Evolutionary conservation across 2,888 invertebrate genomes (phyloP), one percentile per base, ranked within the genome.

Genomic region (Spisula solida): DNA sequence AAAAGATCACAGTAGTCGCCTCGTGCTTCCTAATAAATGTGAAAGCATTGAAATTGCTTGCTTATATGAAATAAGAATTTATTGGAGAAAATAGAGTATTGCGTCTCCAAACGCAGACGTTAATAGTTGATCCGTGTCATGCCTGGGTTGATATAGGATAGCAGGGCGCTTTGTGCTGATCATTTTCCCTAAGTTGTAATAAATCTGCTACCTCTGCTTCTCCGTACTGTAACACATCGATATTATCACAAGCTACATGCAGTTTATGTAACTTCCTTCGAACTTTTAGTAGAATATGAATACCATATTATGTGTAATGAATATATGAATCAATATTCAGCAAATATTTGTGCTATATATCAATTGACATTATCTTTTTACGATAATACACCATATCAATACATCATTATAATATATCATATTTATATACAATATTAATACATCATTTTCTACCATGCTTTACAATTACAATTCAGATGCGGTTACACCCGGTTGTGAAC

Each of bases 101-200:
- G 25, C 25, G 25, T 25, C 25, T 25, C 60, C 60, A 25, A 25
- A 66, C 60, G 25, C 8, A 66, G 60, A 66, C 60, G 25, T 66
- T 25, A 25, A 66, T 66, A 66, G 60, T 66, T 66, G 60, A 25
- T 66, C 60, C 25, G 60, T 66, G 60, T 66, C 60, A 25, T 25
- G 60, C 60, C 12, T 25, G 25, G 56, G n/a, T 66, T 66, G 60
- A 66, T 66, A n/a, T 66, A 66, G 25, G 60, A 66, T n/a, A 66
- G n/a, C 60, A 12, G 25, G 60, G 60, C 20, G 25, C 25, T 25
- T 25, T 25, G n/a, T 66, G 60, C 25, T 66, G n/a, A 66, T 25
- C 25, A 66, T 66, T 25, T 41, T 25, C 10, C n/a, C 25, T 66
- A 12, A 12, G 25, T 25, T n/a, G 60, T 25, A 66, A 66, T 66